phyloP scores from a whole-genome alignment of 1,140 invertebrate species.

The Eumeta japonica region DNA sequence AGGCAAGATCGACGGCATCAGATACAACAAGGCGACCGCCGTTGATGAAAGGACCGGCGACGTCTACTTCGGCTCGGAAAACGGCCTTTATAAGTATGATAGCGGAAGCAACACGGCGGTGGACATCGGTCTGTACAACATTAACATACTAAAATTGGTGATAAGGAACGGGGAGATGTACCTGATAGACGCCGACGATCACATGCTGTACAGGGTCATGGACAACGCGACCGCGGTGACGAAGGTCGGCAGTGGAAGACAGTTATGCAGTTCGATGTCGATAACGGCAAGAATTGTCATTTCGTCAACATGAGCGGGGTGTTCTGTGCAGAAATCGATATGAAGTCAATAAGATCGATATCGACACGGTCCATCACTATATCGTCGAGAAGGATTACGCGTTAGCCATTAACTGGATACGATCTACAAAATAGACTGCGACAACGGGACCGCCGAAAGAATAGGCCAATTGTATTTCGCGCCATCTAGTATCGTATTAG shows the following conservation, averaged over 20 bases:
- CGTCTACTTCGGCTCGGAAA: constrained; percentile 43
- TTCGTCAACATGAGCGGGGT: constrained; percentile 42
- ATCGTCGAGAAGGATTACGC: constrained; percentile 29
- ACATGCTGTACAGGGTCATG: constrained; percentile 37
- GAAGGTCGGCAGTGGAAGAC: constrained; percentile 31
- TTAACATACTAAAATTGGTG: constrained; percentile 40
- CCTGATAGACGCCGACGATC: constrained; percentile 39
- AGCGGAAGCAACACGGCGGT: constrained; percentile 24
- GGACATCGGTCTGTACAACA: constrained; percentile 39
- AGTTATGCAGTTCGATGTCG: constrained; percentile 40
- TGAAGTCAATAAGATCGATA: constrained; percentile 34
- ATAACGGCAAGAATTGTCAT: constrained; percentile 33
- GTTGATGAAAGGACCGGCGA: constrained; percentile 36
- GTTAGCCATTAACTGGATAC: constrained; percentile 26
- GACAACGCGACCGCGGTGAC: constrained; percentile 14
- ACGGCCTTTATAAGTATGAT: constrained; percentile 44
- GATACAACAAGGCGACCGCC: constrained; percentile 38
- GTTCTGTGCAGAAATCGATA: constrained; percentile 27
- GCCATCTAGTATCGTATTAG: constrained; percentile 38
- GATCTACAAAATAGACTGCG: constrained; percentile 34
- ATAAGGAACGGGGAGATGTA: constrained; percentile 42
- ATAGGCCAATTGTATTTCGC: constrained; percentile 29
- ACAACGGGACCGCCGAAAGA: constrained; percentile 33
- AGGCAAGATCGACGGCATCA: constrained; percentile 35
- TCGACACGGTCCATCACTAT: constrained; percentile 34